Evolutionary conservation across 2,888 invertebrate genomes (phyloP), one percentile per base, ranked within the genome.

Genomic region (Mythimna impura): DNA sequence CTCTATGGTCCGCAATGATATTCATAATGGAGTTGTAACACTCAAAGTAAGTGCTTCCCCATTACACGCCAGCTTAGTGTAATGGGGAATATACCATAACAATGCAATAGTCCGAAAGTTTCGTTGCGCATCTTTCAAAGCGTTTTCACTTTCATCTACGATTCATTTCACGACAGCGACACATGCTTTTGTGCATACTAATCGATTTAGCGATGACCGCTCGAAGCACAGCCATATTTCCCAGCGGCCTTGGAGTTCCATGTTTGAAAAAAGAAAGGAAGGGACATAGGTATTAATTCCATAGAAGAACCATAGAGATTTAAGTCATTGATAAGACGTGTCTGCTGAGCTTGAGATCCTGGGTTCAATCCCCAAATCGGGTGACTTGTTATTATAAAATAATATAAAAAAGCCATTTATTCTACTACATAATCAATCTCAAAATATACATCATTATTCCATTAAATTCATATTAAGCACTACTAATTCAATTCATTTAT

Each of bases 141-240:
- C 40, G 87, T 86, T 93, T 92, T 93, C 94, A 93, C 93, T 93
- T 93, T 93, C 91, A 85, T 89, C 86, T 84, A 74, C 76, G 71
- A 92, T 91, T 91, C 90, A 82, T 76, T 81, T 87, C 93, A 93
- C 92, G 93, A 90, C 87, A 84, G 85, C 78, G 83, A 78, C 82
- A 83, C 76, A 67, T 81, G 82, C 86, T 83, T 70, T 62, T 76
- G 65, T 84, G 93, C 87, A 92, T 92, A 88, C 88, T 87, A 89
- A 92, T 86, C 73, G 80, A 76, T 60, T 78, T 75, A 68, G 63
- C 78, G 78, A 66, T 77, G 78, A 74, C 75, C 76, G 74, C 55
- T 79, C 67, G 58, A 62, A 57, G 55, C 58, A 50, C 72, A 63
- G 61, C 76, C 76, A 75, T 83, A 77, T 74, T 87, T 83, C 84